phyloP scores from a whole-genome alignment of 2,797 vertebrate species.

The Rhadinocentrus ornatus region DNA sequence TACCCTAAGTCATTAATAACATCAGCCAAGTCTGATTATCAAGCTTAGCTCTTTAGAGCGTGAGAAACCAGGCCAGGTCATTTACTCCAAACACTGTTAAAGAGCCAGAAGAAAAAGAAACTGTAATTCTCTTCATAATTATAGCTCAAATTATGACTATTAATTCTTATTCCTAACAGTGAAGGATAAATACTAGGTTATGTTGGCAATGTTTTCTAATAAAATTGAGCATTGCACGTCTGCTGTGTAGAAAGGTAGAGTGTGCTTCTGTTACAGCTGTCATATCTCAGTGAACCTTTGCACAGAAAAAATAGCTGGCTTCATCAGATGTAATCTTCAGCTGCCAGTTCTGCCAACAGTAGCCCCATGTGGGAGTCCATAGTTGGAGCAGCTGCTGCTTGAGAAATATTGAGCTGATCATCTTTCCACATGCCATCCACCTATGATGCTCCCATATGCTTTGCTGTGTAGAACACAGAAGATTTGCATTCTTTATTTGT shows the following conservation, averaged over 20 bases:
- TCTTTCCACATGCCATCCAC: constrained; percentile 33
- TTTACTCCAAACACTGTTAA: constrained; percentile 45
- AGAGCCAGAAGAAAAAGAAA: constrained; percentile 31
- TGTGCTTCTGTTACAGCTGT: constrained; percentile 24
- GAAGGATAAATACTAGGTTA: background rate
- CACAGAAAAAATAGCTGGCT: constrained; percentile 28
- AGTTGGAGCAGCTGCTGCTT: constrained; percentile 51
- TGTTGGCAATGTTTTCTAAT: background rate
- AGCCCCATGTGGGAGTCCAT: constrained; percentile 30
- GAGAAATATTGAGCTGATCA: constrained; percentile 40
- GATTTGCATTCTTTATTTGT: constrained; percentile 5
- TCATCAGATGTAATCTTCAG: constrained; percentile 54
- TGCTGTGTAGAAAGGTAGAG: constrained; percentile 1
- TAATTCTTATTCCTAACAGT: background rate
- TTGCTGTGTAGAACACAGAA: background rate
- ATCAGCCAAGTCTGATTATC: constrained; percentile 72
- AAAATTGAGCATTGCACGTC: background rate
- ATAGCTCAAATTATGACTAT: constrained; percentile 14
- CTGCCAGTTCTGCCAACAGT: constrained; percentile 46
- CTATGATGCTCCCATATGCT: constrained; percentile 9
- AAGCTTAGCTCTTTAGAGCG: constrained; percentile 62
- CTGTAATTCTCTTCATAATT: constrained; percentile 19
- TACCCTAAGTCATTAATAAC: constrained; percentile 76
- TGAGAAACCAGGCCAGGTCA: constrained; percentile 74
- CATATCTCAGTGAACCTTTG: constrained; percentile 35